Conservation (phyloP, 1,140 invertebrate genomes). For the Drosophila neocordata region DNA sequence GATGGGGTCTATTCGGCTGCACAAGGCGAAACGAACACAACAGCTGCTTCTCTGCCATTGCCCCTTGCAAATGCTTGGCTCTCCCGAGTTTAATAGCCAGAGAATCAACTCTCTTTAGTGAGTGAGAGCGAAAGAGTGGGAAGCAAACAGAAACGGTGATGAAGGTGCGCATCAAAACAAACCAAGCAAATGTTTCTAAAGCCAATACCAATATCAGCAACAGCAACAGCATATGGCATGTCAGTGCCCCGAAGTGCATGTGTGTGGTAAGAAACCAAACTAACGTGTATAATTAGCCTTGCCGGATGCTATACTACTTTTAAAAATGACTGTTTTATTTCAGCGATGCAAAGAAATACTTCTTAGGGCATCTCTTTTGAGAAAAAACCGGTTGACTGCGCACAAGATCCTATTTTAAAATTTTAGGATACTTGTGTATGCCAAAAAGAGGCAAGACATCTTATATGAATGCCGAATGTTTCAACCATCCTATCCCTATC, state of each 20-base stretch:
- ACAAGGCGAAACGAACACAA: conserved; percentile 24
- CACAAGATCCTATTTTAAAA: conserved; percentile 8
- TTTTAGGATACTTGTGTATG: conserved; percentile 15
- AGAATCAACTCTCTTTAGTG: conserved; percentile 22
- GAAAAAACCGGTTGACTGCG: conserved; percentile 8
- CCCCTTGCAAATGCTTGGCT: conserved; percentile 9
- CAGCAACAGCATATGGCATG: conserved; percentile 36
- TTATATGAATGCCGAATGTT: conserved; percentile 25
- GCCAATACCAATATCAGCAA: conserved; percentile 45
- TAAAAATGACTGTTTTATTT: neutral
- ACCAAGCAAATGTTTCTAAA: conserved; percentile 46
- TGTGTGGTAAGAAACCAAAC: neutral
- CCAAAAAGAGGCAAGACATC: conserved; percentile 47
- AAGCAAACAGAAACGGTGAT: conserved; percentile 38
- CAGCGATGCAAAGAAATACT: neutral
- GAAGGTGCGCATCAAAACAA: conserved; percentile 65
- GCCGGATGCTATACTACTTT: neutral
- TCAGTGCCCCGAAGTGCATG: conserved; percentile 7
- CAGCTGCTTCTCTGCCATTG: conserved; percentile 33
- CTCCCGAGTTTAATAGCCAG: conserved; percentile 20
- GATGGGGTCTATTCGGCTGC: conserved; percentile 8
- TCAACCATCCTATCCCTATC: conserved; percentile 12
- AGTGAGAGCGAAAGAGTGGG: conserved; percentile 34
- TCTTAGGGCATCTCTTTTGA: neutral
- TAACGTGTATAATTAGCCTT: conserved; percentile 1